Percentiles rank a stretch among this genome's conserved stretches.
Evolutionary conservation across 2,888 invertebrate genomes (phyloP).

Genomic region (Seira ritae): DNA sequence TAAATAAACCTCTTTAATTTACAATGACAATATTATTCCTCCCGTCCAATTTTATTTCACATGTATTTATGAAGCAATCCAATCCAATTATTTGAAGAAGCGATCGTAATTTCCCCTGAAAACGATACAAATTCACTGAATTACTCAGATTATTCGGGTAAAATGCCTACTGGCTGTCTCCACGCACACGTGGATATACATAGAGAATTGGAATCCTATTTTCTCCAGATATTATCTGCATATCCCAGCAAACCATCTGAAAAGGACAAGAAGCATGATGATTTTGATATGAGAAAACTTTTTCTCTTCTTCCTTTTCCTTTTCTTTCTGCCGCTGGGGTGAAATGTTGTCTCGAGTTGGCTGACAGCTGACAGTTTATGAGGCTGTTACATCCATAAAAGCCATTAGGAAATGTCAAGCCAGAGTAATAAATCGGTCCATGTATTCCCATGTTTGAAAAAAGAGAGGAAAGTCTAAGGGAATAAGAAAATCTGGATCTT

Average conservation of each 20-base stretch:
- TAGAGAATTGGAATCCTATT: background rate
- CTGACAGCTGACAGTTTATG: constrained; percentile 72
- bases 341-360: constrained; percentile 70
- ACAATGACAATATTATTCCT: background rate
- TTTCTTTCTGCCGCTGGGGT: constrained; percentile 42
- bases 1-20: too few relatives aligned
- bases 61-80: background rate
- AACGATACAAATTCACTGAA: background rate
- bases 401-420: constrained; percentile 73
- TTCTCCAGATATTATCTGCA: background rate
- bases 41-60: background rate
- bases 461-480: constrained; percentile 27
- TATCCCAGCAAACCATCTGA: background rate
- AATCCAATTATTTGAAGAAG: background rate
- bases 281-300: constrained; percentile 42
- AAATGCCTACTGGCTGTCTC: background rate
- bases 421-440: constrained; percentile 70
- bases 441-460: constrained; percentile 66
- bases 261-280: constrained; percentile 19
- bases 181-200: background rate
- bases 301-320: constrained; percentile 27
- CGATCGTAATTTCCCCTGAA: background rate
- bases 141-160: background rate
- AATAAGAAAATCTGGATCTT: constrained; percentile 55
- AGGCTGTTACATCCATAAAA: constrained; percentile 72